These are phyloP conservation scores for Itoplectis maculator DNA, from an alignment of 2,888 invertebrate genomes.

Conservation along the genomic window DNA sequence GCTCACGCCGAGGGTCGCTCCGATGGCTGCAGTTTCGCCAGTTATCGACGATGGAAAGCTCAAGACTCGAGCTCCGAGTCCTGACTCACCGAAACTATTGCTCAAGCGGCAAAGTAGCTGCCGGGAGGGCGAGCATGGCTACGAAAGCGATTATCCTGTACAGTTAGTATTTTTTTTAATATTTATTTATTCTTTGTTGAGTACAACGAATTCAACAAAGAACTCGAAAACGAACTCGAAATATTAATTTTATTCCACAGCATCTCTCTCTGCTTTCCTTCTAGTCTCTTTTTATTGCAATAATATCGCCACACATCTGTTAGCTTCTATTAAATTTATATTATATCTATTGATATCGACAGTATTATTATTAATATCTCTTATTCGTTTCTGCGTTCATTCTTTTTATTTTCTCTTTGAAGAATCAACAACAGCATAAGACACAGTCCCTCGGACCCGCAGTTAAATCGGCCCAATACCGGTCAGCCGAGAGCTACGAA, in stretches of 20 bases:
- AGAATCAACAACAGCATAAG: constrained; percentile 85
- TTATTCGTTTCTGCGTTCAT: constrained; percentile 11
- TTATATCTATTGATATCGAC: no score
- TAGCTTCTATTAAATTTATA: no score
- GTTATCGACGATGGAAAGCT: constrained; percentile 82
- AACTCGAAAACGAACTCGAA: no score
- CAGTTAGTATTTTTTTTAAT: constrained; percentile 75
- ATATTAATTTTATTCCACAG: no score
- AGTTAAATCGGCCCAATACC: constrained; percentile 83
- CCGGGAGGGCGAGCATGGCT: constrained; percentile 80
- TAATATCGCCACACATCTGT: no score
- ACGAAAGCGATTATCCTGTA: constrained; percentile 83
- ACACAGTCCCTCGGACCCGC: constrained; percentile 85
- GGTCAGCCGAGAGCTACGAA: constrained; percentile 80
- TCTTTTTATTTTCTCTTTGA: constrained; percentile 64
- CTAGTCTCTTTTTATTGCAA: no score
- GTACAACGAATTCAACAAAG: no score
- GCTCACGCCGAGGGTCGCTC: constrained; percentile 81
- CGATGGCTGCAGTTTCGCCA: constrained; percentile 83
- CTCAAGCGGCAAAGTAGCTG: constrained; percentile 81
- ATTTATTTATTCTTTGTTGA: no score
- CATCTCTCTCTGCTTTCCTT: no score
- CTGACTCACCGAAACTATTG: constrained; percentile 81
- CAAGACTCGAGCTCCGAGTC: constrained; percentile 80
- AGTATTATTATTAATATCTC: no score